Conservation (phyloP, 2,888 invertebrate species). For the Polyommatus iphigenia region DNA sequence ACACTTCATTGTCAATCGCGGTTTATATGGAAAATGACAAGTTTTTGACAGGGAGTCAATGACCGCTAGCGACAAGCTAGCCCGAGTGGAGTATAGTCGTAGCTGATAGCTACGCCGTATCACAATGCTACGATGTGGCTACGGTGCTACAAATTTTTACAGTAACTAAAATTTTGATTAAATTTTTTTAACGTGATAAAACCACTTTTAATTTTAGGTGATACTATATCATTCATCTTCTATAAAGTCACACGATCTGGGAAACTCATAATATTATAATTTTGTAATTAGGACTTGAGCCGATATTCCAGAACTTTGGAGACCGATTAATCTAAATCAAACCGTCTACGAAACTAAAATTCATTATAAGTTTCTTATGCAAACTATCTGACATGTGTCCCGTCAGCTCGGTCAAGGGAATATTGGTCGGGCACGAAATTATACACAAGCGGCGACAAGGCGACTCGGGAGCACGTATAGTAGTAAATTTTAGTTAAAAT, state of each 20-base stretch:
- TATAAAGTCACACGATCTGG: background rate
- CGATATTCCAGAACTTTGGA: background rate
- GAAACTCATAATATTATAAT: background rate
- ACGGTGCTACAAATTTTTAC: background rate
- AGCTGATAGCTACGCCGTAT: background rate
- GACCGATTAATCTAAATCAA: background rate
- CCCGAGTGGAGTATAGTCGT: background rate
- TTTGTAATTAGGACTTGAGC: background rate
- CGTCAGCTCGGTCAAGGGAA: constrained; percentile 45
- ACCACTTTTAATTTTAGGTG: no score
- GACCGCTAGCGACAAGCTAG: no score
- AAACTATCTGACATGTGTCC: constrained; percentile 35
- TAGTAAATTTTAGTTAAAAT: constrained; percentile 76
- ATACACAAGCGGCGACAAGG: constrained; percentile 64
- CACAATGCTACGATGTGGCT: background rate
- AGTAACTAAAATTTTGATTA: background rate
- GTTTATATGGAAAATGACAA: no score
- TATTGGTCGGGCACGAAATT: constrained; percentile 68
- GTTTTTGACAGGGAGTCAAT: no score
- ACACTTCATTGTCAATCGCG: no score
- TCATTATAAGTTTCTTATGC: constrained; percentile 29
- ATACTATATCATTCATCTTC: background rate
- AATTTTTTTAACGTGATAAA: background rate
- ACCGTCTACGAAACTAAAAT: constrained; percentile 15
- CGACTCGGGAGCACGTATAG: constrained; percentile 66